A percentile compares a stretch with the other conserved stretches of the same genome.
Evolutionary conservation across 2,797 vertebrate species (phyloP).

Genomic region (Chloroceryle inda): DNA sequence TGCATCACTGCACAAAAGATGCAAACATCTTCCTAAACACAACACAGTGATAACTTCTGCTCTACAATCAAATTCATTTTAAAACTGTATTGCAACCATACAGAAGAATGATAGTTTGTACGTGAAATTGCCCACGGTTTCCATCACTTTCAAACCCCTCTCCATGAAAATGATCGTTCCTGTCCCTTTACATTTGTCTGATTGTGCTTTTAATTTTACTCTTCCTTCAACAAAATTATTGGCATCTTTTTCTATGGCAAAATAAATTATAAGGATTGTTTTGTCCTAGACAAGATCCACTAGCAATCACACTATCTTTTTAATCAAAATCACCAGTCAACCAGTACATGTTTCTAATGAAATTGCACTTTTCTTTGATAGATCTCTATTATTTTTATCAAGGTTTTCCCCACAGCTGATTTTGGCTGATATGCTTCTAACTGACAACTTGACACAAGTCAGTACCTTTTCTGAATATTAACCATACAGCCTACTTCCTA

Average conservation of each 20-base stretch:
- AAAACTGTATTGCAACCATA: background rate
- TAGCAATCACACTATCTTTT: constrained; percentile 30
- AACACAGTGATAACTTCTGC: background rate
- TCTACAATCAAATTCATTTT: background rate
- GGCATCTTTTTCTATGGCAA: background rate
- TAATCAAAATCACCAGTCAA: constrained; percentile 31
- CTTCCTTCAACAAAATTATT: background rate
- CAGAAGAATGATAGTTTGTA: background rate
- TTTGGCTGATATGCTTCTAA: constrained; percentile 27
- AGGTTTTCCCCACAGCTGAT: constrained; percentile 10
- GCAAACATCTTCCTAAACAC: background rate
- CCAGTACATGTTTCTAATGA: background rate
- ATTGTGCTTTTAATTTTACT: background rate
- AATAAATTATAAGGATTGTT: constrained; percentile 10
- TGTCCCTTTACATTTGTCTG: background rate
- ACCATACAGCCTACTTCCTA: background rate
- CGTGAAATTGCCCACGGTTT: background rate
- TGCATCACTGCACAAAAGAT: background rate
- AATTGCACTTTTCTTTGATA: constrained; percentile 31
- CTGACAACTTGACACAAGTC: constrained; percentile 24
- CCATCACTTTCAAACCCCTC: background rate
- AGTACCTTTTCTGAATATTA: background rate
- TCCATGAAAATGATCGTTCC: background rate
- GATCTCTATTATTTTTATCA: constrained; percentile 48
- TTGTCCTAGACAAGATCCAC: constrained; percentile 19